Percentiles rank a stretch among this genome's conserved stretches.
These are phyloP conservation scores for Drosophila demipolita DNA, from an alignment of 2,888 invertebrate species.

Conservation along the genomic window DNA sequence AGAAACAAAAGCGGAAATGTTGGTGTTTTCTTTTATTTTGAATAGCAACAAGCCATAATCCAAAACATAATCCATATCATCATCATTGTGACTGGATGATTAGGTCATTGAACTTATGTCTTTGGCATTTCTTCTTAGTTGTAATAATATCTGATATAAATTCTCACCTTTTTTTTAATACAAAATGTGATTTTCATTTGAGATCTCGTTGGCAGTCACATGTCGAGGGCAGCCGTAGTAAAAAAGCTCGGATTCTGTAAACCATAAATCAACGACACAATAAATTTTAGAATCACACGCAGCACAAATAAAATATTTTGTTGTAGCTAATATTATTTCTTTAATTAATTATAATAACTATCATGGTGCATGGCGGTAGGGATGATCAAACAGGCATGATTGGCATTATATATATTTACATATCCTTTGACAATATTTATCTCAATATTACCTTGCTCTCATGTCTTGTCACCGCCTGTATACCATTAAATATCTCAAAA, in stretches of 20 bases:
- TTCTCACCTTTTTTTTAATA: not conserved
- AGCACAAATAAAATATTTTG: not conserved
- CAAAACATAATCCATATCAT: conserved; percentile 56
- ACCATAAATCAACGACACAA: not conserved
- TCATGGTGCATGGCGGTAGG: not conserved
- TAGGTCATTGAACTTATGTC: conserved; percentile 65
- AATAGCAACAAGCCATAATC: conserved; percentile 61
- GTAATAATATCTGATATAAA: not conserved
- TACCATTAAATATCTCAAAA: conserved; percentile 29
- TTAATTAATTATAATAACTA: not conserved
- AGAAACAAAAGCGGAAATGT: conserved; percentile 81
- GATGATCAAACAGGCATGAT: conserved; percentile 2
- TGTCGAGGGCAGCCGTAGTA: not conserved
- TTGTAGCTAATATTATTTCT: not conserved
- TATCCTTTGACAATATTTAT: not conserved
- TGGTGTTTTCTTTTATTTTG: conserved; percentile 74
- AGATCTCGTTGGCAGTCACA: not conserved
- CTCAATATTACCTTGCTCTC: not conserved
- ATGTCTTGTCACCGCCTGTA: not conserved
- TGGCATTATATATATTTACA: not conserved
- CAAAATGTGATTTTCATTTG: not conserved
- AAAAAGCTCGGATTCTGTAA: not conserved
- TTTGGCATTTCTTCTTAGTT: conserved; percentile 14
- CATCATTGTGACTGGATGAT: conserved; percentile 31
- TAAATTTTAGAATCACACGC: not conserved